These are phyloP conservation scores for Tubulanus polymorphus DNA, from an alignment of 2,888 invertebrate genomes.

Conservation along the genomic window DNA sequence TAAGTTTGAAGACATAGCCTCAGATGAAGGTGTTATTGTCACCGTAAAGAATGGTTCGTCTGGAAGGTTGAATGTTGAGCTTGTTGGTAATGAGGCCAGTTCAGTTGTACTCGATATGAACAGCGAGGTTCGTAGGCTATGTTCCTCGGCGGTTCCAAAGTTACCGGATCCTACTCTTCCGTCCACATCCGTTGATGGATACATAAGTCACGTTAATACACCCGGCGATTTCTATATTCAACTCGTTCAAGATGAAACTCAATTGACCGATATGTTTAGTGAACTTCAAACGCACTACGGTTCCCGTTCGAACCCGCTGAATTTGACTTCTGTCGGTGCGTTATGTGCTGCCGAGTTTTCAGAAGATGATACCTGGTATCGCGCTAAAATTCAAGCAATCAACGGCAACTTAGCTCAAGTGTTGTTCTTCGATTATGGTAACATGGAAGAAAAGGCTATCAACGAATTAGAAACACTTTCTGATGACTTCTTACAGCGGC, in stretches of 20 bases:
- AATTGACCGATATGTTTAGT: background rate
- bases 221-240: background rate
- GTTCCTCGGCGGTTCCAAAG: background rate
- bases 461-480: background rate
- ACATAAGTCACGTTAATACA: background rate
- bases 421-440: conserved; percentile 15
- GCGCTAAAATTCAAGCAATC: conserved; percentile 28
- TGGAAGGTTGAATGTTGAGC: background rate
- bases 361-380: conserved; percentile 41
- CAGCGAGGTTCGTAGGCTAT: background rate
- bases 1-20: background rate
- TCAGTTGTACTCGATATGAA: background rate
- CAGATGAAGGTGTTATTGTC: background rate
- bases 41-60: background rate
- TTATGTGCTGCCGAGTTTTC: conserved; percentile 27
- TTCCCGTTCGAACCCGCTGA: background rate
- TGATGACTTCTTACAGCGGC: conserved; percentile 18
- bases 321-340: background rate
- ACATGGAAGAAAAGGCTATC: conserved; percentile 5
- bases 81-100: background rate
- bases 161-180: background rate
- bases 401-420: conserved; percentile 20
- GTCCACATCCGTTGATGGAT: background rate
- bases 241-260: background rate
- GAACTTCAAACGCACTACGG: conserved; percentile 1